phyloP scores from a whole-genome alignment of 2,797 vertebrate genomes.

The Botia almorhae region DNA sequence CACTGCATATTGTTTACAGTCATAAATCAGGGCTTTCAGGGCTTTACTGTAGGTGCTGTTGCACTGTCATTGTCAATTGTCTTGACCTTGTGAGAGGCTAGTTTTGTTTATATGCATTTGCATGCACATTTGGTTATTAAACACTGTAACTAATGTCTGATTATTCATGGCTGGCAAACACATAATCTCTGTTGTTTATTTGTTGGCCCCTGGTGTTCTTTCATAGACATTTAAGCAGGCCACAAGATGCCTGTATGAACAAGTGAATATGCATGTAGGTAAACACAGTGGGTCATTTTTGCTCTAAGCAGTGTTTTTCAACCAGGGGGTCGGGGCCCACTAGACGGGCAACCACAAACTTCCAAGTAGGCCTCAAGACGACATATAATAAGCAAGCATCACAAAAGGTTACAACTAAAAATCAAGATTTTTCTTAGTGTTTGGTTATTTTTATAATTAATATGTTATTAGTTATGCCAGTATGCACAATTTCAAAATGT shows the following conservation, averaged over 20 bases:
- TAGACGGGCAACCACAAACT: no score
- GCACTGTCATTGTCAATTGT: neutral
- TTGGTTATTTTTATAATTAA: no score
- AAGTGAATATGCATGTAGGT: no score
- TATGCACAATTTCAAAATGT: no score
- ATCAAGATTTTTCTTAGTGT: no score
- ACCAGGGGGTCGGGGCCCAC: no score
- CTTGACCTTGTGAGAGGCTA: constrained; percentile 35
- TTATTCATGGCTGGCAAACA: constrained; percentile 27
- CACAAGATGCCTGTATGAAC: neutral
- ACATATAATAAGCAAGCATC: no score
- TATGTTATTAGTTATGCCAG: no score
- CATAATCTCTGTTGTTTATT: constrained; percentile 10
- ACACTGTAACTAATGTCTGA: constrained; percentile 9
- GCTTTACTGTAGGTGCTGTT: neutral
- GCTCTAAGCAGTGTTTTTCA: no score
- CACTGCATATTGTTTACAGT: constrained; percentile 17
- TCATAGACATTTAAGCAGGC: constrained; percentile 7
- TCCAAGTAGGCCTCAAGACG: no score
- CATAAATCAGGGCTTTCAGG: constrained; percentile 26
- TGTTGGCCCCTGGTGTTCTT: constrained; percentile 31
- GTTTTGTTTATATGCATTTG: constrained; percentile 19
- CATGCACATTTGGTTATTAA: constrained; percentile 40
- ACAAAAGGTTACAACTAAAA: no score
- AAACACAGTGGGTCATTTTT: no score